phyloP scores from a whole-genome alignment of 2,113 vertebrate species.

The Microcebus griseorufus region DNA sequence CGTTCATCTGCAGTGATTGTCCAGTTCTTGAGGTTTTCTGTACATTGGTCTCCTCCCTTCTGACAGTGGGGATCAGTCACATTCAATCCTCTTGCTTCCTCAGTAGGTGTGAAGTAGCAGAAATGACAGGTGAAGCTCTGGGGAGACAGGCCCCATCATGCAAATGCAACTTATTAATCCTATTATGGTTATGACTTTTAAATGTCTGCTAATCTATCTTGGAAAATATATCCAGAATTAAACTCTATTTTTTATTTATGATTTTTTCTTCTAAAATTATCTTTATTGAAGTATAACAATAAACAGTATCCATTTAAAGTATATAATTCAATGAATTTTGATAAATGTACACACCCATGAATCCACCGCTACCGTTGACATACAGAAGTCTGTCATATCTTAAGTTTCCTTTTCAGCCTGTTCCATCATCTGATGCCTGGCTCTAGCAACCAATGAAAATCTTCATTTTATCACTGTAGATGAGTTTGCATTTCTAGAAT shows the following conservation, averaged over 20 bases:
- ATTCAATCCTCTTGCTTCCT: background rate
- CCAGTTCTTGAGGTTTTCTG: background rate
- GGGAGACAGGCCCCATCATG: background rate
- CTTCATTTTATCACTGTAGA: background rate
- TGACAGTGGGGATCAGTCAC: background rate
- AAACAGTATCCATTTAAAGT: background rate
- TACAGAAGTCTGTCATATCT: background rate
- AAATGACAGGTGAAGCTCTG: background rate
- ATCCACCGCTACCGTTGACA: background rate
- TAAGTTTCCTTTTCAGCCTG: background rate
- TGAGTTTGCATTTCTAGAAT: background rate
- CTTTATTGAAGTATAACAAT: background rate
- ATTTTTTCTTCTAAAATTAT: background rate
- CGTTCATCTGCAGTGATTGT: fast-evolving
- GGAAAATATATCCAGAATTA: background rate
- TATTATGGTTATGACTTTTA: background rate
- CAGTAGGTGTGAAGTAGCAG: background rate
- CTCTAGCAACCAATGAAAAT: background rate
- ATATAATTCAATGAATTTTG: background rate
- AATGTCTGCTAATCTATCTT: background rate
- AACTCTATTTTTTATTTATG: background rate
- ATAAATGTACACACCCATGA: background rate
- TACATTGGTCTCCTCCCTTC: background rate
- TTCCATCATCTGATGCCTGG: background rate
- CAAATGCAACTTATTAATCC: background rate